Evolutionary conservation across 2,888 invertebrate genomes (phyloP).

Genomic region (Polyploca ridens): DNA sequence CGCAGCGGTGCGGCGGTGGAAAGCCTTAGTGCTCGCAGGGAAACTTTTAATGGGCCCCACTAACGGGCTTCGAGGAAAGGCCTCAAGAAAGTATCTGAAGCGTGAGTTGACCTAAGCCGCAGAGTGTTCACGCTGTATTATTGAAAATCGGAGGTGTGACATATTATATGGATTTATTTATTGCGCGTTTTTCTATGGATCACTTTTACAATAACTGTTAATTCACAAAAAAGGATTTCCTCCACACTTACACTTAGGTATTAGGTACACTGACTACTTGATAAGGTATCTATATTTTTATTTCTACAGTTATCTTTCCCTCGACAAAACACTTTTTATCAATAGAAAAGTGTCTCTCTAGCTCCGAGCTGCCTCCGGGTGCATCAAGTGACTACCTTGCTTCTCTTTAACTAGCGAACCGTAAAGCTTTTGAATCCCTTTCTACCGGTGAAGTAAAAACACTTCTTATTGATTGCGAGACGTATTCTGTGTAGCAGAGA

Average conservation of each 20-base stretch:
- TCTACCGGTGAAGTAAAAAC: conserved; percentile 19
- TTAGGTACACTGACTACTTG: too few species aligned
- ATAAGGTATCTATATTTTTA: too few species aligned
- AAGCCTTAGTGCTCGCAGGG: conserved; percentile 17
- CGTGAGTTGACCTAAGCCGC: conserved; percentile 17
- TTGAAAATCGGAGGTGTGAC: not conserved
- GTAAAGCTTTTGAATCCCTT: not conserved
- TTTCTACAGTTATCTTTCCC: not conserved
- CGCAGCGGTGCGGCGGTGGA: not conserved
- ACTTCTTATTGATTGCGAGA: conserved; percentile 12
- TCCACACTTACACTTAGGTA: too few species aligned
- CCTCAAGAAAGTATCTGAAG: conserved; percentile 10
- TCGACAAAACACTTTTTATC: not conserved
- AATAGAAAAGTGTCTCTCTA: conserved; percentile 1
- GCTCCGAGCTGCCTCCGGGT: not conserved
- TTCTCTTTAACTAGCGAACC: not conserved
- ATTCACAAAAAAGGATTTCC: too few species aligned
- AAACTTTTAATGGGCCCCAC: conserved; percentile 60
- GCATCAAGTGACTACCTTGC: not conserved
- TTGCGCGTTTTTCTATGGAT: too few species aligned
- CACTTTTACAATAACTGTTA: too few species aligned
- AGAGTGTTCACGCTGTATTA: conserved; percentile 8
- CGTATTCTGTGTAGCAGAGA: not conserved
- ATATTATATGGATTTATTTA: not conserved
- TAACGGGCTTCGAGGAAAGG: conserved; percentile 25